Evolutionary conservation across 1,140 invertebrate species (phyloP).

Genomic region (Zaprionus africanus): DNA sequence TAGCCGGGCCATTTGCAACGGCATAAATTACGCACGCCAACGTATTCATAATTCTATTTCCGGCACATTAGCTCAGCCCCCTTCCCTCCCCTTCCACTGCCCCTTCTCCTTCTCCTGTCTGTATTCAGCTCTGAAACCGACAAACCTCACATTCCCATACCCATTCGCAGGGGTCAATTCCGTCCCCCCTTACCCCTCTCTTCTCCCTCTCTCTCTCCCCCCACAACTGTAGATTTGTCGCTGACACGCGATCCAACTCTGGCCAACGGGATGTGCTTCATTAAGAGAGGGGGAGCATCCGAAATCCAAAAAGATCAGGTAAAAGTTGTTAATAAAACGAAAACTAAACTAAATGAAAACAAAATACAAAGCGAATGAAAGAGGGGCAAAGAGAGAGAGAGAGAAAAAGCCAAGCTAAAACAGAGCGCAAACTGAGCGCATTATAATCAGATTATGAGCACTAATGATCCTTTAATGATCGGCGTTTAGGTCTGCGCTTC

Average conservation of each 20-base stretch:
- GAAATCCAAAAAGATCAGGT: constrained; percentile 63
- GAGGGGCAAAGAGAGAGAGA: neutral
- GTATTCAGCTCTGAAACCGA: neutral
- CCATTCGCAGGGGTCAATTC: constrained; percentile 35
- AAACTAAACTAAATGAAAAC: constrained; percentile 57
- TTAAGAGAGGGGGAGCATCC: constrained; percentile 49
- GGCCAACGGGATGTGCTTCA: constrained; percentile 78
- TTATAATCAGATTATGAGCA: constrained; percentile 84
- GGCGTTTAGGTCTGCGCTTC: constrained; percentile 68
- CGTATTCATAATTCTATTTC: constrained; percentile 82
- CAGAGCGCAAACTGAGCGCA: constrained; percentile 75
- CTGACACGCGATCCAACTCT: constrained; percentile 65
- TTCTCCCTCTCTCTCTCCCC: neutral
- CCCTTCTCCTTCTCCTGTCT: neutral
- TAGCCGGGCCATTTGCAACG: constrained; percentile 63
- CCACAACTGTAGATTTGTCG: constrained; percentile 63
- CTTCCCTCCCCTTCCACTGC: neutral
- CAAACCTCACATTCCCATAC: constrained; percentile 17
- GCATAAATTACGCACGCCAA: constrained; percentile 79
- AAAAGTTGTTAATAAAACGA: constrained; percentile 80
- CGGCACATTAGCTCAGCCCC: constrained; percentile 69
- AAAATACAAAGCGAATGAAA: constrained; percentile 28
- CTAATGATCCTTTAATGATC: constrained; percentile 84
- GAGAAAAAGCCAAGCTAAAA: constrained; percentile 53
- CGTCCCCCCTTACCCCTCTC: neutral